A percentile compares a stretch with the other conserved stretches of the same genome.
Conservation (phyloP, 37 sponge, comb jelly and placozoan genomes). For the Ianthella basta region DNA sequence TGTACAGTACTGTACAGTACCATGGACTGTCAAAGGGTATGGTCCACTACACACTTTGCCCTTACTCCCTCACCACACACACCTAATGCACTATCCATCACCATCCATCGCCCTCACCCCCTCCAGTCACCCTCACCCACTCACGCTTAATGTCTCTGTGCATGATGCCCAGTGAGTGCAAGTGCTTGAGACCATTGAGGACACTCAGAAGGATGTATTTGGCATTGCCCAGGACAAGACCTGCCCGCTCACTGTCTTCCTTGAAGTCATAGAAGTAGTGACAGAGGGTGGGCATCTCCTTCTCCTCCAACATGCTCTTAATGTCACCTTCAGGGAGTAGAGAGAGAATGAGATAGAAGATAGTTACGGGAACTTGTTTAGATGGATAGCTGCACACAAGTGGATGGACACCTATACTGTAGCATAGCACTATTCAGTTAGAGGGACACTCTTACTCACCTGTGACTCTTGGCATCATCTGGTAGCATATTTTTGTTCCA, state of each 20-base stretch:
- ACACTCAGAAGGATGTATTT: conserved; percentile 31
- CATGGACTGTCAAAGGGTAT: no score
- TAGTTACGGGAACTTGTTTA: no score
- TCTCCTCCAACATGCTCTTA: conserved; percentile 8
- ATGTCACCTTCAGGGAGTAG: conserved; percentile 16
- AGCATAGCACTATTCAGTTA: no score
- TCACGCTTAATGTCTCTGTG: conserved; percentile 58
- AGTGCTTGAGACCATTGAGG: conserved; percentile 27
- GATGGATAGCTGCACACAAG: no score
- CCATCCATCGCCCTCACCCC: not conserved
- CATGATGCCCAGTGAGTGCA: conserved; percentile 25
- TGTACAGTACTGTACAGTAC: no score
- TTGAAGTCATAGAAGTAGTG: not conserved
- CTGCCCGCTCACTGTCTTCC: not conserved
- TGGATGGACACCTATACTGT: no score
- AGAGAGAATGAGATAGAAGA: not conserved
- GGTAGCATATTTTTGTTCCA: not conserved
- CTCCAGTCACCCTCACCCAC: conserved; percentile 7
- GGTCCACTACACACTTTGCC: not conserved
- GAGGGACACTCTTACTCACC: not conserved
- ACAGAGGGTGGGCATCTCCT: not conserved
- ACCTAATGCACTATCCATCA: not conserved
- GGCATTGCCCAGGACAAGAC: conserved; percentile 29
- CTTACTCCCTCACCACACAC: not conserved
- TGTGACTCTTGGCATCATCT: conserved; percentile 15